These are phyloP conservation scores for Agelastica alni DNA, from an alignment of 2,888 invertebrate species.

Conservation along the genomic window DNA sequence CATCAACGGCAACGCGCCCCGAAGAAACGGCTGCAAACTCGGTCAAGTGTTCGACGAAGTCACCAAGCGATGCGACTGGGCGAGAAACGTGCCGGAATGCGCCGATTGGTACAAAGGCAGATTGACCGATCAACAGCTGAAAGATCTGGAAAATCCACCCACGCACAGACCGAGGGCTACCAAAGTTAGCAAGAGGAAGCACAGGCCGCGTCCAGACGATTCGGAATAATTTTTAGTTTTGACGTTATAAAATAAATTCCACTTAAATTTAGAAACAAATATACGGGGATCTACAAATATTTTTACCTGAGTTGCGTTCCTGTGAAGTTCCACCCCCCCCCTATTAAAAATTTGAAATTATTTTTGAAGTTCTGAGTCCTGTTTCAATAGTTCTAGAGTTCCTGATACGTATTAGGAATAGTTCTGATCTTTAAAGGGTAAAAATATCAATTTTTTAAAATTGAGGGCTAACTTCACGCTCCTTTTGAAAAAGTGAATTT, in stretches of 20 bases:
- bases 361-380: not conserved
- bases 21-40: slow-evolving; percentile 84
- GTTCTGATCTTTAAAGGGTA: too few relatives aligned
- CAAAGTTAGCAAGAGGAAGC: slow-evolving; percentile 59
- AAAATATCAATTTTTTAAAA: too few relatives aligned
- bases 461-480: not conserved
- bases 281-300: not conserved
- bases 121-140: slow-evolving; percentile 77
- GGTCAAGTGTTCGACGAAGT: slow-evolving; percentile 89
- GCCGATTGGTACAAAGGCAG: slow-evolving; percentile 89
- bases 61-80: slow-evolving; percentile 80
- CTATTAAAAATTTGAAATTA: not conserved
- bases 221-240: too few relatives aligned
- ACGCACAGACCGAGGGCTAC: slow-evolving; percentile 65
- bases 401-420: too few relatives aligned
- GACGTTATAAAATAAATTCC: too few relatives aligned
- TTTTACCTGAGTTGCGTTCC: too few relatives aligned
- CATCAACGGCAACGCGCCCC: slow-evolving; percentile 82
- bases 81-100: slow-evolving; percentile 86
- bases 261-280: too few relatives aligned
- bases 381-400: too few relatives aligned
- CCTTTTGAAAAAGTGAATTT: too few relatives aligned
- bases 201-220: slow-evolving; percentile 43
- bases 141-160: slow-evolving; percentile 79
- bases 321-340: not conserved